Conservation (phyloP, 2,113 vertebrate species). For the Eolophus roseicapilla region DNA sequence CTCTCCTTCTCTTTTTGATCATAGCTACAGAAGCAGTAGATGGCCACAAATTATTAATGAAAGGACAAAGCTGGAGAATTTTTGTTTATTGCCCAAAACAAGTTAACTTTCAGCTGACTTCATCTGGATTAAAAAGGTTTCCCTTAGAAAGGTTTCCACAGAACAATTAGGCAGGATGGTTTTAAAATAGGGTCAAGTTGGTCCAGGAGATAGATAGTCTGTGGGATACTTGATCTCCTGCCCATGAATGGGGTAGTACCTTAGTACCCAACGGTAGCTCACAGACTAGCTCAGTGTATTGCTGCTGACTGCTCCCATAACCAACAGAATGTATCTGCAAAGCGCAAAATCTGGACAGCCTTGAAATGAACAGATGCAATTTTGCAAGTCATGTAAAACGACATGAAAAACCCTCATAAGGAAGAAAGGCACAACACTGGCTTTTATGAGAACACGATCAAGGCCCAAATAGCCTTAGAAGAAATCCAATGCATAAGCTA, state of each 20-base stretch:
- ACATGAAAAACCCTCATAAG: background rate
- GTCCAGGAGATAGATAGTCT: background rate
- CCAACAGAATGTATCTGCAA: background rate
- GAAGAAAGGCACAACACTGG: background rate
- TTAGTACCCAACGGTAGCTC: fast-evolving
- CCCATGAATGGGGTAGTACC: background rate
- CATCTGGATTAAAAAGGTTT: background rate
- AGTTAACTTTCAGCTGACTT: background rate
- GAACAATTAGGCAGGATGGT: background rate
- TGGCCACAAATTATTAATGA: background rate
- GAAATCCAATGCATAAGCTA: background rate
- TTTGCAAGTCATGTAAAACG: background rate
- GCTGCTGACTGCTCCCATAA: background rate
- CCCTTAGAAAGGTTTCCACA: background rate
- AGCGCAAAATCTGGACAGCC: background rate
- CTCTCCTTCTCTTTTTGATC: background rate
- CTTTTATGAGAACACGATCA: background rate
- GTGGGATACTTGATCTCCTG: background rate
- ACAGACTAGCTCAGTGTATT: background rate
- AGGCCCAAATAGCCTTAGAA: background rate
- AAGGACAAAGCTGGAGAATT: background rate
- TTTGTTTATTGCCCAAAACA: background rate
- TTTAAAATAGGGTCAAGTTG: background rate
- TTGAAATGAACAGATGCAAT: background rate
- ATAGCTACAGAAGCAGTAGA: background rate